Evolutionary conservation across 1,140 invertebrate genomes (phyloP).

Genomic region (Drosophila parabipectinata): DNA sequence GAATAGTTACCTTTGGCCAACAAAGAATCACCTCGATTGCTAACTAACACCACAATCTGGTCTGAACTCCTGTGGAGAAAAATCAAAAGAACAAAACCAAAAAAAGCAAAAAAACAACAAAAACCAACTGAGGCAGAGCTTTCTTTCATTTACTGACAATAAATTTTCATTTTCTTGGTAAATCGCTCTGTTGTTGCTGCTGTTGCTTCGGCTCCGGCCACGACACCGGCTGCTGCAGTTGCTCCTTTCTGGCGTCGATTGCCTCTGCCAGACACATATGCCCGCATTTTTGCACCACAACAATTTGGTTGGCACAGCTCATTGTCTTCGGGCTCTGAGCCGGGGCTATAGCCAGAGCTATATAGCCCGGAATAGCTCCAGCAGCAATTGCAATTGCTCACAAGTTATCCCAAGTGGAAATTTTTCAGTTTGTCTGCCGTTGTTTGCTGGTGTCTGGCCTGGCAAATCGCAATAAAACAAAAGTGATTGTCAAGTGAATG

Average conservation of each 20-base stretch:
- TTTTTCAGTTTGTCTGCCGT: slow-evolving; percentile 65
- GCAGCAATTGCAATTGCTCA: slow-evolving; percentile 77
- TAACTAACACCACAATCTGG: slow-evolving; percentile 34
- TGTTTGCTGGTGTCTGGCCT: slow-evolving; percentile 46
- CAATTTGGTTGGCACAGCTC: slow-evolving; percentile 79
- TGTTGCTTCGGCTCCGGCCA: slow-evolving; percentile 11
- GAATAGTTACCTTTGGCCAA: slow-evolving; percentile 46
- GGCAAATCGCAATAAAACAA: slow-evolving; percentile 78
- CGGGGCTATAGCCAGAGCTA: slow-evolving; percentile 5
- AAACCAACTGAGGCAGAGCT: slow-evolving; percentile 42
- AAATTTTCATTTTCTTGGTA: slow-evolving; percentile 83
- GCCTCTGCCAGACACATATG: slow-evolving; percentile 69
- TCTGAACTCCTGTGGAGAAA: slow-evolving; percentile 21
- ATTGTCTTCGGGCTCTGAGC: slow-evolving; percentile 62
- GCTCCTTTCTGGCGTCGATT: slow-evolving; percentile 63
- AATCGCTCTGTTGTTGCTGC: slow-evolving; percentile 57
- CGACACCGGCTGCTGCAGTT: slow-evolving; percentile 39
- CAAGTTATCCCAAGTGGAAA: slow-evolving; percentile 82
- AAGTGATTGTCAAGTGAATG: slow-evolving; percentile 82
- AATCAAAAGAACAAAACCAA: not conserved
- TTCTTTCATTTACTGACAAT: slow-evolving; percentile 83
- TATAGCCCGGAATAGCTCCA: slow-evolving; percentile 10
- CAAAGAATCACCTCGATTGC: slow-evolving; percentile 58
- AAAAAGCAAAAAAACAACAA: not conserved
- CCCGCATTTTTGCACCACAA: slow-evolving; percentile 82